phyloP scores from a whole-genome alignment of 2,797 vertebrate genomes.

The Diceros bicornis region DNA sequence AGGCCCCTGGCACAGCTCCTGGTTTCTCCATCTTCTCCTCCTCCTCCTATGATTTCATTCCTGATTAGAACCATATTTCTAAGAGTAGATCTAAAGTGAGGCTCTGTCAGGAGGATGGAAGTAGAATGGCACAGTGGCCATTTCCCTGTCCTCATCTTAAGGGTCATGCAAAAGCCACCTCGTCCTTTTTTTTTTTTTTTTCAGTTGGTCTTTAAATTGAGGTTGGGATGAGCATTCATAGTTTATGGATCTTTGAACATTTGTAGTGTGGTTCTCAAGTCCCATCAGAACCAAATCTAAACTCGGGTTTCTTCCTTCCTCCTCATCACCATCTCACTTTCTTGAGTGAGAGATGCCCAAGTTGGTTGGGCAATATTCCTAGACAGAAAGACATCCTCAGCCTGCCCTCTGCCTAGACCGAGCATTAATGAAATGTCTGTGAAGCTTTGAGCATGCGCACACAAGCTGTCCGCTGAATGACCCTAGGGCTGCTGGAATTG shows the following conservation, averaged over 20 bases:
- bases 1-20: conserved; percentile 31
- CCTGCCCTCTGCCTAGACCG: not conserved
- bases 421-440: not conserved
- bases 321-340: not conserved
- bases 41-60: conserved; percentile 56
- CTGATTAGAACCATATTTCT: conserved; percentile 61
- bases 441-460: not conserved
- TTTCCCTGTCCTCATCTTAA: not conserved
- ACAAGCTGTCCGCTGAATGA: not conserved
- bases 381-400: not conserved
- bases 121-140: not conserved
- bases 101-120: not conserved
- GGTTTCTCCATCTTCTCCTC: conserved; percentile 38
- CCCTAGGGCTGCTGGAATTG: not conserved
- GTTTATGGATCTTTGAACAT: not conserved
- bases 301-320: not conserved
- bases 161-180: not conserved
- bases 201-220: not conserved
- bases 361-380: not conserved
- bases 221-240: not conserved
- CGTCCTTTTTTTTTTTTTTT: not conserved
- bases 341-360: not conserved
- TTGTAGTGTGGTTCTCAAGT: not conserved
- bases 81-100: not conserved
- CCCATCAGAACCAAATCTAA: not conserved